Evolutionary conservation across 2,113 vertebrate species (phyloP), one percentile per base, ranked within the genome.

Genomic region (Nanger granti): DNA sequence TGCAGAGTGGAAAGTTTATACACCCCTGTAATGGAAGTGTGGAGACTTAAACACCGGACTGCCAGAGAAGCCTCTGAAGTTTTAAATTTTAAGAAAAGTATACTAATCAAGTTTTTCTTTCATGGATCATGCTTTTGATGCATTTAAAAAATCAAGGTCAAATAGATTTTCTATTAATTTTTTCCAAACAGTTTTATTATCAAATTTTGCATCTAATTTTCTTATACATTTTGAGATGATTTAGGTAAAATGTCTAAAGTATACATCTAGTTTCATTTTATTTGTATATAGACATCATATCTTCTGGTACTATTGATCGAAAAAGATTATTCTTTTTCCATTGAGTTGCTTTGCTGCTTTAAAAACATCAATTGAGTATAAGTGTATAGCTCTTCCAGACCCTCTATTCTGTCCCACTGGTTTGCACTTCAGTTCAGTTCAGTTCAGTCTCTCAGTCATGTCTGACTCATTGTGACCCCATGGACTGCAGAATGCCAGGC

Each of bases 401-500:
- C 22, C 3, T 13, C 49, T 84, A 55, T 37, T 55, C 82, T n/a
- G 20, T 55, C 10, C 52, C 11, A 37, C 82, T 26, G 12, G 22
- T 79, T 22, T 79, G 37, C 4, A 0, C 11, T 73, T 73, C 66
- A 73, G n/a, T 37, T 64, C 31, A n/a, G 31, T 8, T 22, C 66
- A 69, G 66, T 11, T 73, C 9, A 73, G n/a, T 22, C 2, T 0
- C 4, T 73, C n/a, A 73, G n/a, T 73, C 1, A 0, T 73, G n/a
- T 73, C 66, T 1, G 18, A 73, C n/a, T 37, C 34, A 22, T 73
- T 37, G 66, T 1, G 4, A 73, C n/a, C 66, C 66, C 66, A 73
- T 37, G n/a, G 66, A 73, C 18, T 37, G 66, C 66, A 22, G 8
- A 20, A 69, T 22, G n/a, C 34, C 66, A 69, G n/a, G n/a, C 66